These are phyloP conservation scores for Amiota minor DNA, from an alignment of 2,888 invertebrate genomes.

Conservation along the genomic window DNA sequence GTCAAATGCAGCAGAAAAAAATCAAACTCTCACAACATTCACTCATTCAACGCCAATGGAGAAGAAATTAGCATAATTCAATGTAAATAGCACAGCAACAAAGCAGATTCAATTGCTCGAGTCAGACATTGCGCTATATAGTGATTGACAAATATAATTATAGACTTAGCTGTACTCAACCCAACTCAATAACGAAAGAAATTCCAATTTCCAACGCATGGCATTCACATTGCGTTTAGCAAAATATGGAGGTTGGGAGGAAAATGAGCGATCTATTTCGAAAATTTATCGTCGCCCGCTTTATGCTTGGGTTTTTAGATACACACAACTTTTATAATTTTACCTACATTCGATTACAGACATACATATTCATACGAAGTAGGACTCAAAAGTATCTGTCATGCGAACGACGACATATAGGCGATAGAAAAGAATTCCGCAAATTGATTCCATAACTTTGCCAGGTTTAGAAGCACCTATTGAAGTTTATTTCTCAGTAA, in stretches of 20 bases:
- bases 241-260: neutral
- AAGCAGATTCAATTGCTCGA: slow-evolving; percentile 23
- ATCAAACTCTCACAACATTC: slow-evolving; percentile 13
- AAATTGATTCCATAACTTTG: too few relatives aligned
- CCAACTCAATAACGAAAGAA: slow-evolving; percentile 9
- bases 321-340: too few relatives aligned
- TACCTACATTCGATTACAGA: too few relatives aligned
- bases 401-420: too few relatives aligned
- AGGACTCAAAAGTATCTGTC: too few relatives aligned
- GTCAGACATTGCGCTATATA: slow-evolving; percentile 7
- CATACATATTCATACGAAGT: too few relatives aligned
- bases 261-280: neutral
- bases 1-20: slow-evolving; percentile 56
- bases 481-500: too few relatives aligned
- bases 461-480: too few relatives aligned
- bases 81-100: slow-evolving; percentile 59
- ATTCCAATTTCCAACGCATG: slow-evolving; percentile 16
- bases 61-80: slow-evolving; percentile 62
- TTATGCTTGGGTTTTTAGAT: neutral
- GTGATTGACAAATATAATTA: slow-evolving; percentile 30
- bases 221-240: slow-evolving; percentile 8
- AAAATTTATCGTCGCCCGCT: neutral
- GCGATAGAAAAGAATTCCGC: too few relatives aligned
- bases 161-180: slow-evolving; percentile 3
- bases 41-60: slow-evolving; percentile 31